These are phyloP conservation scores for Drosophila kikkawai DNA, from an alignment of 1,140 invertebrate species.

Conservation along the genomic window DNA sequence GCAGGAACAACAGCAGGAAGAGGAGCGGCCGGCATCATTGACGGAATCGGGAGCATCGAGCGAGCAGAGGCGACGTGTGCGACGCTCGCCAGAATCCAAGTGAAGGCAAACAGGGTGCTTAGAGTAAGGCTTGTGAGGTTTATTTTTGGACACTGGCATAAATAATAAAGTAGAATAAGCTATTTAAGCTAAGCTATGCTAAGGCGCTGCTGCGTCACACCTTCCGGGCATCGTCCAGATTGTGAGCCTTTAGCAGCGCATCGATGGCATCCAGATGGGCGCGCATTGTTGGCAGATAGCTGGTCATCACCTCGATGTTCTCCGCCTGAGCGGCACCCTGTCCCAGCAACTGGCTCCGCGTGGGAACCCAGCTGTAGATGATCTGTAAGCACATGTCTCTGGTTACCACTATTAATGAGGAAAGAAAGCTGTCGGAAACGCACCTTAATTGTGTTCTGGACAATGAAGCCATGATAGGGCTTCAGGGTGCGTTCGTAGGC, in stretches of 20 bases:
- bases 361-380: constrained; percentile 81
- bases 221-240: constrained; percentile 72
- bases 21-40: neutral
- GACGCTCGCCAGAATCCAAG: constrained; percentile 24
- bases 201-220: constrained; percentile 47
- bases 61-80: constrained; percentile 23
- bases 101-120: neutral
- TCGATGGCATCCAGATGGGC: constrained; percentile 70
- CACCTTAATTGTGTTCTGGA: constrained; percentile 83
- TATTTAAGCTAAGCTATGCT: constrained; percentile 47
- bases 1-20: neutral
- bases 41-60: constrained; percentile 4
- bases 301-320: constrained; percentile 71
- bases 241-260: constrained; percentile 65
- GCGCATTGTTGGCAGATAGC: constrained; percentile 71
- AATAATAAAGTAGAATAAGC: constrained; percentile 48
- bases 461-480: constrained; percentile 83
- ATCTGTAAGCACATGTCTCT: constrained; percentile 44
- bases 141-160: constrained; percentile 40
- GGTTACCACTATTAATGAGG: too few species aligned
- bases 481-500: constrained; percentile 82
- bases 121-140: constrained; percentile 27
- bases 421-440: neutral
- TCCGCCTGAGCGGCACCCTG: constrained; percentile 65
- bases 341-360: constrained; percentile 73